Base-by-base conservation (phyloP, 2,113 vertebrate species). In the Paradoxurus hermaphroditus region DNA sequence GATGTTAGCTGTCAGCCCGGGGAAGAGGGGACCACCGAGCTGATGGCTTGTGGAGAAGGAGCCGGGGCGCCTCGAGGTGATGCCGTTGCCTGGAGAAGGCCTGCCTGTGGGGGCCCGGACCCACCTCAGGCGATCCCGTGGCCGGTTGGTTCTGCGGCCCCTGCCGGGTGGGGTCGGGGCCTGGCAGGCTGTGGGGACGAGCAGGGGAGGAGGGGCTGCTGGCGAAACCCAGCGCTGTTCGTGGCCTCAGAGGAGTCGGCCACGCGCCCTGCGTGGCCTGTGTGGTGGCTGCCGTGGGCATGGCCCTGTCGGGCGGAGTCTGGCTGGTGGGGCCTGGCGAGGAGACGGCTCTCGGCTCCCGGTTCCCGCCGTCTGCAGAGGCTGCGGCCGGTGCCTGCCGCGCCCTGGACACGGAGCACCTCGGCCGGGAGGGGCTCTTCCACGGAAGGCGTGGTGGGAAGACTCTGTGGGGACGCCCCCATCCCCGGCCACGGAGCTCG, bases 371-470 rank as follows among this genome's bases (percentile, higher is more conserved):
- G 67, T 15, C 41, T 34, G 27, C 51, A 34, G 53, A 41, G 63
- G 41, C 44, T 1, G 18, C 1, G 31, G 65, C 1, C 8, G 34
- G 51, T 11, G 5, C 23, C 11, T 1, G 29, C 15, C 27, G 62
- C 59, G 13, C 12, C 34, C 31, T 53, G 77, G 7, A 18, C 31
- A 12, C 11, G 34, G 31, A 25, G 51, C 51, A 5, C 39, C 63
- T 15, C 23, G 14, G 1, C 21, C 5, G 13, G 39, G 65, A 1
- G 31, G 18, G 14, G 25, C 34, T 0, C 2, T 36, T 21, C 21
- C 3, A 2, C 44, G 73, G 36, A 4, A 19, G 7, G 6, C 2
- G 4, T 0, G 18, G 70, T 12, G 49, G 78, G 68, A 25, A 27
- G 88, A 13, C 39, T 29, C 44, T 16, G 34, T 1, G 2, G 19